These are phyloP conservation scores for Tolmerus cingulatus DNA, from an alignment of 2,888 invertebrate species.

Conservation along the genomic window DNA sequence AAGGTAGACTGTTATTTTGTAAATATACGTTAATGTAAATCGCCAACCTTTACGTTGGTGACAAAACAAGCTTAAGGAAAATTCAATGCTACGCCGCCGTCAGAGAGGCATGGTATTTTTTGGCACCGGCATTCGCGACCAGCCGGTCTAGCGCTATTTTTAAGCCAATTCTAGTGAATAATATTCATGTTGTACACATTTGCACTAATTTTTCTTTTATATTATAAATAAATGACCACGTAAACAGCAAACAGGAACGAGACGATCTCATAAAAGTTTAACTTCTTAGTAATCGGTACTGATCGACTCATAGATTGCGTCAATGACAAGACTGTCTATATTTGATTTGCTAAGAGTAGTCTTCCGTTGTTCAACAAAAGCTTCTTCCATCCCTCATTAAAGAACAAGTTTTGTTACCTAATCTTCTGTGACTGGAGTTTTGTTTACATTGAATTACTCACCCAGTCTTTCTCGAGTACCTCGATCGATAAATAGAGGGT, in stretches of 20 bases:
- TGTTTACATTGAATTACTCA: neutral
- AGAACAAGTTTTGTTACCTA: neutral
- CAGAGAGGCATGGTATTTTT: neutral
- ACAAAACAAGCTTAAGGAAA: slow-evolving; percentile 4
- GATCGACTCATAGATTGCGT: slow-evolving; percentile 13
- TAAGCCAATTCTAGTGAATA: slow-evolving; percentile 13
- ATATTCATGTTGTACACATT: neutral
- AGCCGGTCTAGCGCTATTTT: neutral
- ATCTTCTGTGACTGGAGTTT: neutral
- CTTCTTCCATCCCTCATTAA: neutral
- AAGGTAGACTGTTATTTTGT: neutral
- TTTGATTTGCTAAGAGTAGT: neutral
- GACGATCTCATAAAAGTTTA: neutral
- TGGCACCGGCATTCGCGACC: neutral
- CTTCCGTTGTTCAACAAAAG: neutral
- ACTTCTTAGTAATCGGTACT: neutral
- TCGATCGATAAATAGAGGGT: neutral
- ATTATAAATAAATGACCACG: neutral
- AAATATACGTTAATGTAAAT: neutral
- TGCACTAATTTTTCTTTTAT: neutral
- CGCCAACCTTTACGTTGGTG: neutral
- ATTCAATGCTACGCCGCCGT: neutral
- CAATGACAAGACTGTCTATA: neutral
- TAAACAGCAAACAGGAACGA: neutral
- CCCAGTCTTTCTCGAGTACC: neutral